These are phyloP conservation scores for Tribolium freemani DNA, from an alignment of 2,888 invertebrate genomes.

Conservation along the genomic window DNA sequence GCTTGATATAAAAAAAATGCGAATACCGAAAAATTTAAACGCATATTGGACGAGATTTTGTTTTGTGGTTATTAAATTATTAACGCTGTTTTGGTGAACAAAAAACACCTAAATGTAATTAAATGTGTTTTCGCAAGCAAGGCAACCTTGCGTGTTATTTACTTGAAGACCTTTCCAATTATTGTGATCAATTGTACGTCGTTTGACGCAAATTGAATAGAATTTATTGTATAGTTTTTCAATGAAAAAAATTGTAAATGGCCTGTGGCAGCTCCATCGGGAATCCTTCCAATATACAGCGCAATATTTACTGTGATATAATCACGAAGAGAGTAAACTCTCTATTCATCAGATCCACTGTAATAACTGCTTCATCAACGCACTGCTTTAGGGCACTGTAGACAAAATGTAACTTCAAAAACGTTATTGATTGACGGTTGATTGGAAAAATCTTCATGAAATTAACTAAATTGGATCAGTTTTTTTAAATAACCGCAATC, in stretches of 20 bases:
- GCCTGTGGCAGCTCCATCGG: neutral
- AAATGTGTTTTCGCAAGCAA: neutral
- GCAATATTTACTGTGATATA: conserved; percentile 14
- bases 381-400: neutral
- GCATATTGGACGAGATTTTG: too few species aligned
- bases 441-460: neutral
- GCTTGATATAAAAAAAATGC: too few species aligned
- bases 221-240: neutral
- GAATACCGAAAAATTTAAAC: too few species aligned
- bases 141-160: neutral
- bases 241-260: neutral
- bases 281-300: conserved; percentile 3
- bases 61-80: too few species aligned
- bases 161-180: neutral
- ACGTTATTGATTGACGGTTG: neutral
- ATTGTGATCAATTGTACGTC: neutral
- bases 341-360: conserved; percentile 7
- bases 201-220: neutral
- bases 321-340: conserved; percentile 12
- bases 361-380: conserved; percentile 15
- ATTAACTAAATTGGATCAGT: neutral
- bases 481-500: neutral
- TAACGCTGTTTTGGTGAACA: too few species aligned
- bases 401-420: conserved; percentile 3
- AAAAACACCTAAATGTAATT: neutral